A percentile compares a stretch with the other conserved stretches of the same genome.
These are phyloP conservation scores for Porites rus DNA, from an alignment of 92 coral and sea anemone species.

Conservation along the genomic window DNA sequence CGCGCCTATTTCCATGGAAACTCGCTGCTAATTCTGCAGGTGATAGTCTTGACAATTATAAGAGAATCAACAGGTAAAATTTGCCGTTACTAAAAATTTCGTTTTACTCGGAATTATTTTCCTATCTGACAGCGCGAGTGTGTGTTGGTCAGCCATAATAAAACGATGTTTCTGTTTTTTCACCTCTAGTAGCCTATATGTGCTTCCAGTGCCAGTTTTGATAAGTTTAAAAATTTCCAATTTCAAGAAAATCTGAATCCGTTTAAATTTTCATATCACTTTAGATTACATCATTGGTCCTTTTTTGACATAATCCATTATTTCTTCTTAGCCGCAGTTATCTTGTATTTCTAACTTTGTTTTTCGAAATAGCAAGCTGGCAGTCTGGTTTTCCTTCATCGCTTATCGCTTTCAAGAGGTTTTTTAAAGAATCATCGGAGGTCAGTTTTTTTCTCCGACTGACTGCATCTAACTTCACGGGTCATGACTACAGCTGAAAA, in stretches of 20 bases:
- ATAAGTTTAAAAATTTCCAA: no score
- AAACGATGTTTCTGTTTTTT: neutral
- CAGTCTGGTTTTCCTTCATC: neutral
- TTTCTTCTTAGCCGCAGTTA: neutral
- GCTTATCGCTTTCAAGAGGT: slow-evolving; percentile 8
- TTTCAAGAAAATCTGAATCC: neutral
- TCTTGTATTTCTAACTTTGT: neutral
- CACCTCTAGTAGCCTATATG: neutral
- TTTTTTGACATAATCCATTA: neutral
- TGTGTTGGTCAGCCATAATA: neutral
- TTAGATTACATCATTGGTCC: slow-evolving; percentile 1
- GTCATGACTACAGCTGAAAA: slow-evolving; percentile 42
- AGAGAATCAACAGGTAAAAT: neutral
- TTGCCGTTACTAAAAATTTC: neutral
- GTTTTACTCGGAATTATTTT: neutral
- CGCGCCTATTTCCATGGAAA: neutral
- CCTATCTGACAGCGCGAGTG: no score
- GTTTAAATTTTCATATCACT: slow-evolving; percentile 8
- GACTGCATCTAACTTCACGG: slow-evolving; percentile 26
- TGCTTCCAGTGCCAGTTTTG: no score
- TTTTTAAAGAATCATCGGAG: neutral
- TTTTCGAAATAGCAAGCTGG: neutral
- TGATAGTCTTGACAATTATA: neutral
- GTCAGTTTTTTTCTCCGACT: neutral
- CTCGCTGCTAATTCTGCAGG: neutral